Conservation (phyloP, 2,888 invertebrate species). For the Chrysolina oricalcia region DNA sequence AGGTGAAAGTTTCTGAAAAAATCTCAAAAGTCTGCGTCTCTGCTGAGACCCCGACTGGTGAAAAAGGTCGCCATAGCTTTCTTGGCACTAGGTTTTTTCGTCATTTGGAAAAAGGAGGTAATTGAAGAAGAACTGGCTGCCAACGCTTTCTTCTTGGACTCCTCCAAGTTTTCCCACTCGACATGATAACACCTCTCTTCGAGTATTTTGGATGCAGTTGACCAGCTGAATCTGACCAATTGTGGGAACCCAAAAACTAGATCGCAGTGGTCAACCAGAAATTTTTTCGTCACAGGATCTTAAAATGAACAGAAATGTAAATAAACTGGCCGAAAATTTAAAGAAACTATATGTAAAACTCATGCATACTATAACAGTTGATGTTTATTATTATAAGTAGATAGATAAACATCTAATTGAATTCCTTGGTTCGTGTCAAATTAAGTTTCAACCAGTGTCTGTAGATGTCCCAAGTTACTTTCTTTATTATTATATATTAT, state of each 20-base stretch:
- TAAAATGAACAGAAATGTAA: conserved; percentile 60
- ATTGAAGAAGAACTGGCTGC: conserved; percentile 67
- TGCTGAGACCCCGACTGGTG: conserved; percentile 77
- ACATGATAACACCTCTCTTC: conserved; percentile 82
- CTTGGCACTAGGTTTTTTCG: conserved; percentile 57
- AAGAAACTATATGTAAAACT: too few species aligned
- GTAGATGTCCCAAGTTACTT: too few species aligned
- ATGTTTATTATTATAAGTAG: too few species aligned
- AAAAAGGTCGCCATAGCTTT: conserved; percentile 79
- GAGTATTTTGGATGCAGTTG: conserved; percentile 89
- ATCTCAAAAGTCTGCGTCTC: conserved; percentile 73
- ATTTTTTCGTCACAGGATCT: conserved; percentile 96
- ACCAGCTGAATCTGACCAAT: conserved; percentile 98
- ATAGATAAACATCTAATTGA: too few species aligned
- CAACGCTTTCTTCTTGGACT: conserved; percentile 52
- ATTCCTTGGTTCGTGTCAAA: too few species aligned
- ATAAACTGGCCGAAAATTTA: too few species aligned
- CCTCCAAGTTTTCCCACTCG: conserved; percentile 79
- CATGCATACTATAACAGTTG: too few species aligned
- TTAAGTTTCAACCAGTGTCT: too few species aligned
- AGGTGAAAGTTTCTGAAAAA: background rate
- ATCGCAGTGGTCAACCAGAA: conserved; percentile 87
- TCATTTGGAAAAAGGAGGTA: conserved; percentile 70
- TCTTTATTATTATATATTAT: too few species aligned
- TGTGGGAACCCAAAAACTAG: conserved; percentile 95